phyloP scores from a whole-genome alignment of 2,888 invertebrate genomes.

The Apeira syringaria region DNA sequence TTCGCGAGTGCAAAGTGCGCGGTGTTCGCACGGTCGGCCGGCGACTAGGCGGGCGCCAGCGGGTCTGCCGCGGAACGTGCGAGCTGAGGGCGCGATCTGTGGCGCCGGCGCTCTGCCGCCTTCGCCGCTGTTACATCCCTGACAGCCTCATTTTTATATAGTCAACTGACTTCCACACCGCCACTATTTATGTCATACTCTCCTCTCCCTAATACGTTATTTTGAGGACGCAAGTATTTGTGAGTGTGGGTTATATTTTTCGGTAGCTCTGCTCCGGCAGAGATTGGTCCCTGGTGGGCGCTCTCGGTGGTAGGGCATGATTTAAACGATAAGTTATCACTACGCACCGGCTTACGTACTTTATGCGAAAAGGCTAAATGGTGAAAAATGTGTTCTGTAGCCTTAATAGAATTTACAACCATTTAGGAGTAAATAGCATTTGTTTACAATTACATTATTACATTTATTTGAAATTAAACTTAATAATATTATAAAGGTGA shows the following conservation, averaged over 20 bases:
- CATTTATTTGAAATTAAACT: too few relatives aligned
- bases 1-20: conserved; percentile 29
- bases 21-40: conserved; percentile 38
- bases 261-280: conserved; percentile 44
- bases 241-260: conserved; percentile 67
- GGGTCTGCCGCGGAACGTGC: conserved; percentile 67
- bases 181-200: conserved; percentile 81
- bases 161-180: conserved; percentile 80
- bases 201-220: conserved; percentile 76
- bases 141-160: conserved; percentile 80
- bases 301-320: conserved; percentile 47
- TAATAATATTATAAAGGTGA: too few relatives aligned
- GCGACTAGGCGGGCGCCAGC: conserved; percentile 67
- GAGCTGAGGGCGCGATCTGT: conserved; percentile 54
- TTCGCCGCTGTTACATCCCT: conserved; percentile 61
- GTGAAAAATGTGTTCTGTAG: conserved; percentile 23
- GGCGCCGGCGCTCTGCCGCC: conserved; percentile 77
- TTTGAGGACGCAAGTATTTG: conserved; percentile 73
- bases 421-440: too few relatives aligned
- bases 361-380: conserved; percentile 13
- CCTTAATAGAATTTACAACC: neutral
- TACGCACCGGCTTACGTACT: conserved; percentile 25
- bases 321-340: conserved; percentile 51
- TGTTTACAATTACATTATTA: too few relatives aligned
- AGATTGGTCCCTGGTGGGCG: conserved; percentile 59